phyloP scores from a whole-genome alignment of 2,888 invertebrate genomes.

The Drosophila subquinaria region DNA sequence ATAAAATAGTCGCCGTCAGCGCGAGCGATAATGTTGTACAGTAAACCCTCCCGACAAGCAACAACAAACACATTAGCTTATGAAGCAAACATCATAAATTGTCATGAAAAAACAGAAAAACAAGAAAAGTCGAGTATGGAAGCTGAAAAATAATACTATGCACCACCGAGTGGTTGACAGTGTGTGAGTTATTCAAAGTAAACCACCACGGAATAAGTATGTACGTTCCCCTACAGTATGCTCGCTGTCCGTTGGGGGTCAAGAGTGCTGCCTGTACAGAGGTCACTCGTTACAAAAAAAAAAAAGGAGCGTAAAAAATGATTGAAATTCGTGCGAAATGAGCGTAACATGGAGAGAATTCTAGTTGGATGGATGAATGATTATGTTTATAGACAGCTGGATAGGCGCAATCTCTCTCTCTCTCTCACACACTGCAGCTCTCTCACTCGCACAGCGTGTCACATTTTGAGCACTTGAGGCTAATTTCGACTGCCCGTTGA shows the following conservation, averaged over 20 bases:
- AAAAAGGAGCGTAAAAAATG: constrained; percentile 55
- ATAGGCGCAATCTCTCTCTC: constrained; percentile 2
- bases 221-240: constrained; percentile 18
- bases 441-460: constrained; percentile 59
- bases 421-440: constrained; percentile 9
- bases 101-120: constrained; percentile 35
- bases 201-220: constrained; percentile 27
- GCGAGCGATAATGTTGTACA: constrained; percentile 12
- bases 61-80: constrained; percentile 49
- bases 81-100: constrained; percentile 55
- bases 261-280: constrained; percentile 50
- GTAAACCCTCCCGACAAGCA: constrained; percentile 18
- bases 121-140: constrained; percentile 28
- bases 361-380: constrained; percentile 51
- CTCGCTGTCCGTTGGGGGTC: constrained; percentile 63
- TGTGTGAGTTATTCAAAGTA: background rate
- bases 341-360: constrained; percentile 41
- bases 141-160: constrained; percentile 11
- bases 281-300: constrained; percentile 67
- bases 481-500: constrained; percentile 66
- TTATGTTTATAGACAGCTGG: constrained; percentile 67
- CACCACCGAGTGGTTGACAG: constrained; percentile 44
- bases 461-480: constrained; percentile 67
- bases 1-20: no score
- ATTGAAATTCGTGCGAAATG: constrained; percentile 49